These are phyloP conservation scores for Procambarus virginalis DNA, from an alignment of 1,140 invertebrate genomes.

Conservation along the genomic window DNA sequence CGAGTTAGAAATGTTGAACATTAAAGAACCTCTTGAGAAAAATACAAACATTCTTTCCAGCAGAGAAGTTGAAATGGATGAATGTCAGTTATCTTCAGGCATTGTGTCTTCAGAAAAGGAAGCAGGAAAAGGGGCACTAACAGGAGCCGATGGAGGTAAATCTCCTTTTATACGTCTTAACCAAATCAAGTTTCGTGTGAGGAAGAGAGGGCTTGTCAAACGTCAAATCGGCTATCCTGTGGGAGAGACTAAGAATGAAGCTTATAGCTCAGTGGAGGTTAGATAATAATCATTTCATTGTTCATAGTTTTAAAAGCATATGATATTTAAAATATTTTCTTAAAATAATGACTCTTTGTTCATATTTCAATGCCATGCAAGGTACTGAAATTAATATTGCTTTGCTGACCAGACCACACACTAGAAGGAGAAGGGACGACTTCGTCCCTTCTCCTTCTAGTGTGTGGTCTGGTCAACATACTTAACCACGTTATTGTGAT, in stretches of 20 bases:
- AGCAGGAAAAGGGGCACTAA: background rate
- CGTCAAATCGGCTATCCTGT: background rate
- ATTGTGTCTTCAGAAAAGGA: background rate
- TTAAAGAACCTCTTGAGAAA: background rate
- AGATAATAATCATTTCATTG: background rate
- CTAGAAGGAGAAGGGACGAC: no score
- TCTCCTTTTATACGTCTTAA: conserved; percentile 38
- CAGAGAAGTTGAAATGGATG: background rate
- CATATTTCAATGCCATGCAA: no score
- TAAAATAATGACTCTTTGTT: background rate
- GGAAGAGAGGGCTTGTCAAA: conserved; percentile 11
- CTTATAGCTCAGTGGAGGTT: conserved; percentile 17
- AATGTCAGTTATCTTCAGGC: background rate
- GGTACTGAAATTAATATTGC: no score
- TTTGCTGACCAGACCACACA: no score
- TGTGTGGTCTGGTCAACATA: no score
- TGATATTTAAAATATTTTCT: background rate
- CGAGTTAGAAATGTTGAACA: background rate
- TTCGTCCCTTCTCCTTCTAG: no score
- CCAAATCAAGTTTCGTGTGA: conserved; percentile 47
- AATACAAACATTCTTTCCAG: background rate
- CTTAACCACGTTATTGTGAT: no score
- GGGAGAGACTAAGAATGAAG: background rate
- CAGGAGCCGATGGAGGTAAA: background rate
- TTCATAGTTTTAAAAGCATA: background rate